Base-by-base conservation (phyloP, 2,888 invertebrate species). In the Hypolimnas misippus region DNA sequence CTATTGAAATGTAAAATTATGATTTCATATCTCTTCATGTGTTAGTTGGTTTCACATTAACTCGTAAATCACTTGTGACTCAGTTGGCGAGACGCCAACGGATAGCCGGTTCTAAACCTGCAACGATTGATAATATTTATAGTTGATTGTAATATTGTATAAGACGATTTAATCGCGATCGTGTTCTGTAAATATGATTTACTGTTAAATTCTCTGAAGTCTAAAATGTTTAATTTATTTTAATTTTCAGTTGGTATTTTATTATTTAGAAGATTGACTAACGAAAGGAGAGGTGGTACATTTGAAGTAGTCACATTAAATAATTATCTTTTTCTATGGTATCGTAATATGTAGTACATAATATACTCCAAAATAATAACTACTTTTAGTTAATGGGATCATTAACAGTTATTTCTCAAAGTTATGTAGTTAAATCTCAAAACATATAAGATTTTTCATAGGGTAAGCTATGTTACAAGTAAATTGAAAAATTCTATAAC, bases 51-150 rank as follows among this genome's bases (percentile, higher is more conserved):
- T 49, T 10, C 49, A 7, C 49, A 49, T 49, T 57, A 19, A 50
- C 38, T 38, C 50, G 29, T 57, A 57, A 57, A 50, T 50, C 46
- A 57, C 33, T 25, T 7, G 6, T 42, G 54, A 29, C 58, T 58
- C 50, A 54, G 25, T 58, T 58, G 63, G 63, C 63, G 16, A 12
- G 16, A 8, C 33, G 54, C 58, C 63, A 58, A 46, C 6, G 31
- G 49, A 50, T 63, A 54, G 58, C 42, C n/a, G 17, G 46, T 58
- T 58, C 58, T 29, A 57, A 50, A 50, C 58, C 58, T 12, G 54
- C 14, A 38, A 17, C 31, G 51, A 58, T 50, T 21, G 38, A 55
- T 58, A 17, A 17, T 53, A 49, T 40, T 49, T 58, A 31, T 16
- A n/a, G 40, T 31, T 31, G 51, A 58, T 51, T 58, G 12, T 42